phyloP scores from a whole-genome alignment of 2,797 vertebrate species.

The Rhadinocentrus ornatus region DNA sequence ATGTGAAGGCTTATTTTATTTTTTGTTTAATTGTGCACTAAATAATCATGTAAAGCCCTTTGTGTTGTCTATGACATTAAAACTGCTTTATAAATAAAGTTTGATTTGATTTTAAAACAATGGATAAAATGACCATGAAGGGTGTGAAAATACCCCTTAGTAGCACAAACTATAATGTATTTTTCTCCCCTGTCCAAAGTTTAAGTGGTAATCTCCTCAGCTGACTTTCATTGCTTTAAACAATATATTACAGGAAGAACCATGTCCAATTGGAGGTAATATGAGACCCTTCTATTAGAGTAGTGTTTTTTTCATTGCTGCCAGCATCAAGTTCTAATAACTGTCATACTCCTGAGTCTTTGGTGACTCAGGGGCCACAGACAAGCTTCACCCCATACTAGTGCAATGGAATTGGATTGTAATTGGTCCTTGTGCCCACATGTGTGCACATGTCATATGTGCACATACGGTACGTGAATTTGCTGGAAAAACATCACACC shows the following conservation, averaged over 20 bases:
- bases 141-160: background rate
- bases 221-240: constrained; percentile 8
- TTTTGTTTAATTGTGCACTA: too few species aligned
- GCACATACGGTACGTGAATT: constrained; percentile 16
- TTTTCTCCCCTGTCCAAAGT: background rate
- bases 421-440: constrained; percentile 51
- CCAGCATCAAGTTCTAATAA: constrained; percentile 42
- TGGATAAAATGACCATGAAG: background rate
- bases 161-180: background rate
- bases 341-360: constrained; percentile 35
- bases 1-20: too few species aligned
- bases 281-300: constrained; percentile 14
- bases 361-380: constrained; percentile 30
- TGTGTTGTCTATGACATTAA: too few species aligned
- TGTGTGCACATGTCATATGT: constrained; percentile 29
- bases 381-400: constrained; percentile 44
- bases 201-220: background rate
- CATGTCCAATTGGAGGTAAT: constrained; percentile 27
- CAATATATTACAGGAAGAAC: constrained; percentile 1
- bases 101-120: too few species aligned
- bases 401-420: constrained; percentile 40
- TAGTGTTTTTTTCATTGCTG: background rate
- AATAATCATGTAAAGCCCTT: too few species aligned
- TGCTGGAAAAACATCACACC: constrained; percentile 22
- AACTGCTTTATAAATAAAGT: too few species aligned